phyloP scores from a whole-genome alignment of 1,140 invertebrate species.

The Mylabris phalerata region DNA sequence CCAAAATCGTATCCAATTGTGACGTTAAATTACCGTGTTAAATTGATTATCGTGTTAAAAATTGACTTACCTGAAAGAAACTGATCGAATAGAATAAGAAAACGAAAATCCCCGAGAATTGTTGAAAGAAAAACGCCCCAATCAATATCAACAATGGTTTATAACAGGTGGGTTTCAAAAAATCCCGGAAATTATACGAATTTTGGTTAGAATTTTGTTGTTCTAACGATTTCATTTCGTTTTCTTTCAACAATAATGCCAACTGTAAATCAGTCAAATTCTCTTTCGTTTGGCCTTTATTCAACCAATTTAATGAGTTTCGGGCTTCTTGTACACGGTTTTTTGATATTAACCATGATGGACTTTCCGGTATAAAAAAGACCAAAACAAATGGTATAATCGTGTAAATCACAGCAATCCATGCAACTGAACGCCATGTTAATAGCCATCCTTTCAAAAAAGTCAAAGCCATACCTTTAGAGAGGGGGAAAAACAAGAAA shows the following conservation, averaged over 20 bases:
- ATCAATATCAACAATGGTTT: conserved; percentile 51
- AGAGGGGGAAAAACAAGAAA: neutral
- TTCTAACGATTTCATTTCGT: conserved; percentile 40
- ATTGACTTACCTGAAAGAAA: conserved; percentile 45
- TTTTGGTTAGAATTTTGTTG: conserved; percentile 27
- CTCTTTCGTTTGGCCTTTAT: conserved; percentile 30
- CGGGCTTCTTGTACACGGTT: conserved; percentile 48
- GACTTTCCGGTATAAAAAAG: conserved; percentile 59
- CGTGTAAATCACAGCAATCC: conserved; percentile 47
- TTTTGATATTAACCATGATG: conserved; percentile 51
- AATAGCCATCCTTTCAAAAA: conserved; percentile 52
- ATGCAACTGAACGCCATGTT: conserved; percentile 50
- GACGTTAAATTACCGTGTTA: too few relatives aligned
- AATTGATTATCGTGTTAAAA: too few relatives aligned
- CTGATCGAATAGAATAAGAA: conserved; percentile 62
- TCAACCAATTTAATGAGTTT: conserved; percentile 44
- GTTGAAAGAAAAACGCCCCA: conserved; percentile 51
- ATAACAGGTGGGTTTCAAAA: conserved; percentile 48
- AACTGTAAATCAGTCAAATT: conserved; percentile 35
- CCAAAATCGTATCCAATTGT: too few relatives aligned
- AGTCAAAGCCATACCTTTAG: conserved; percentile 49
- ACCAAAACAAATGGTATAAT: conserved; percentile 48
- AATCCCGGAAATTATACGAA: conserved; percentile 37
- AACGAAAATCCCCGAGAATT: conserved; percentile 56
- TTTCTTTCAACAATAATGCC: conserved; percentile 39